phyloP scores from a whole-genome alignment of 2,888 invertebrate species.

The Xylocampa areola region DNA sequence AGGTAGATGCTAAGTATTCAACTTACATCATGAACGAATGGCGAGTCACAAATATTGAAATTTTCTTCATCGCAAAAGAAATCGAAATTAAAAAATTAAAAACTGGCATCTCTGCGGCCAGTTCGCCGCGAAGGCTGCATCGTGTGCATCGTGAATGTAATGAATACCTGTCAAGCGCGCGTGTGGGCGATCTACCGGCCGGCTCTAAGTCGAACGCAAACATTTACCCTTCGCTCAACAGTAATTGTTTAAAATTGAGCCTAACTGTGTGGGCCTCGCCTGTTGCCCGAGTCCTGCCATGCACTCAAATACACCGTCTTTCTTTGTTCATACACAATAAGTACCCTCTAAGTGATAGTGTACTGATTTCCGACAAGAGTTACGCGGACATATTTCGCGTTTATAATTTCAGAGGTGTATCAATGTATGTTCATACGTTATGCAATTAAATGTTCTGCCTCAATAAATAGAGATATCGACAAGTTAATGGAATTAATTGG shows the following conservation, averaged over 20 bases:
- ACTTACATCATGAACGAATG: background rate
- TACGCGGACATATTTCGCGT: conserved; percentile 40
- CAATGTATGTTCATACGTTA: conserved; percentile 37
- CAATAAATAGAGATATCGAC: conserved; percentile 71
- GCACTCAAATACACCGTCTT: conserved; percentile 69
- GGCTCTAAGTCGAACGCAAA: conserved; percentile 88
- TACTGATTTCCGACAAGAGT: conserved; percentile 45
- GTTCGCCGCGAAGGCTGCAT: conserved; percentile 66
- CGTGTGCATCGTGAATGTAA: conserved; percentile 85
- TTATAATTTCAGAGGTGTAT: conserved; percentile 41
- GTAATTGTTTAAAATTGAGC: conserved; percentile 90
- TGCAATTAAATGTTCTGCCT: conserved; percentile 65
- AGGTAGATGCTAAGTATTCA: no score
- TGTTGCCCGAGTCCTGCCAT: conserved; percentile 79
- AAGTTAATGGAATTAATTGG: conserved; percentile 73
- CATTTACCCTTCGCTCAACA: conserved; percentile 88
- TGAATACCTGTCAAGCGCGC: conserved; percentile 88
- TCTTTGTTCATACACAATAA: conserved; percentile 80
- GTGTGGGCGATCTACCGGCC: conserved; percentile 85
- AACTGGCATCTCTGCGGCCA: conserved; percentile 58
- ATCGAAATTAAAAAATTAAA: conserved; percentile 56
- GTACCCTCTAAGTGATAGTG: conserved; percentile 73
- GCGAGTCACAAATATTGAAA: conserved; percentile 16
- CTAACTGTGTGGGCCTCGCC: conserved; percentile 88
- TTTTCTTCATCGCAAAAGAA: conserved; percentile 39